Evolutionary conservation across 1,140 invertebrate genomes (phyloP), one percentile per base, ranked within the genome.

Genomic region (Portunus trituberculatus): DNA sequence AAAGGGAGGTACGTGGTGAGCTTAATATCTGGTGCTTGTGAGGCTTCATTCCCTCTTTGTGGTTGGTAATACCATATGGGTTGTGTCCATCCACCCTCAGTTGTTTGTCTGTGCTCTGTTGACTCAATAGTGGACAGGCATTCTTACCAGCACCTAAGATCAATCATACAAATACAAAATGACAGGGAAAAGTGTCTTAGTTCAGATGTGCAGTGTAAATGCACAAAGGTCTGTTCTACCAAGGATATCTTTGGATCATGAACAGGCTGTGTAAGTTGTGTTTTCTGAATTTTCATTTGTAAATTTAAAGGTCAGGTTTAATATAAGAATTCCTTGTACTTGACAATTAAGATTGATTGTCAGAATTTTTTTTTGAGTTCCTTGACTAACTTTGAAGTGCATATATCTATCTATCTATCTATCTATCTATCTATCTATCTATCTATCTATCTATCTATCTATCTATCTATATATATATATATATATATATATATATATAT

Each of bases 11-110:
- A 48, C 25, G 48, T 46, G 39, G 39, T 29, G 48, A 46, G 88
- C 28, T 48, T 46, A 90, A 90, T 52, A 46, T 52, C 16, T 46
- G 45, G 25, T 90, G 29, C 88, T 90, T 90, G 88, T 90, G 32
- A 25, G 88, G 88, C 88, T 90, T 90, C 88, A 90, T 90, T 90
- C 31, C 28, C 88, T 90, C 39, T 28, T 90, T 46, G 88, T 76
- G 67, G n/a, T n/a, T 76, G 67, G n/a, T 76, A 76, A 76, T 20
- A 76, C 67, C n/a, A 39, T 12, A 48, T 39, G 32, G 45, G 12
- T 48, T 20, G 20, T n/a, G n/a, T 48, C 20, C 67, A 25, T 20
- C 67, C 25, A 76, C 0, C 67, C 52, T 14, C 52, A 59, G 52
- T 59, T 59, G 3, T 59, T 20, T 59, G 3, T 59, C 52, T 59